Evolutionary conservation across 2,888 invertebrate genomes (phyloP).

Genomic region (Yponomeuta sedellus): DNA sequence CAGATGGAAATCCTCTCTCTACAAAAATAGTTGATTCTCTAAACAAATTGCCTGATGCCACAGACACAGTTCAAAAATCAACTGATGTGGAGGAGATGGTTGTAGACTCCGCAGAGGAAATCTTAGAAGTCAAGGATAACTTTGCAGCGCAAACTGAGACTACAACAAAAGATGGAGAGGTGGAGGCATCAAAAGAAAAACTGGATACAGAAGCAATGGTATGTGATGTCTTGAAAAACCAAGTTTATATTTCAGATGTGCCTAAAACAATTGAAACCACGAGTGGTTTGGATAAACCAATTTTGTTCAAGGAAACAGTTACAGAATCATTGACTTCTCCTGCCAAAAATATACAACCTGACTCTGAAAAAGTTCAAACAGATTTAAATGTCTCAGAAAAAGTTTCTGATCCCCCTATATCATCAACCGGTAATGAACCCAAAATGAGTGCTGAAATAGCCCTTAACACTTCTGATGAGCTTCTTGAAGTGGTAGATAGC

Average conservation of each 20-base stretch:
- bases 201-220: neutral
- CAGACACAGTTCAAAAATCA: neutral
- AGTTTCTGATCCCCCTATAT: neutral
- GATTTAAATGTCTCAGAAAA: neutral
- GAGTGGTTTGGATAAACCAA: neutral
- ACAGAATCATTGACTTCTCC: too few species aligned
- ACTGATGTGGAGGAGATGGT: neutral
- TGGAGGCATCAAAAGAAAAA: neutral
- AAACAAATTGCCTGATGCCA: neutral
- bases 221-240: neutral
- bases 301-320: too few species aligned
- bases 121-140: neutral
- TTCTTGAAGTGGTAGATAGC: too few species aligned
- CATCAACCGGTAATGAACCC: too few species aligned
- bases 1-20: neutral
- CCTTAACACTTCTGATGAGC: too few species aligned
- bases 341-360: neutral
- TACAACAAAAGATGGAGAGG: neutral
- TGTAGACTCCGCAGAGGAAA: neutral
- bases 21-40: too few species aligned
- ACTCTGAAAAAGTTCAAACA: neutral
- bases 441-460: neutral
- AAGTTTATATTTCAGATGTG: neutral
- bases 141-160: neutral
- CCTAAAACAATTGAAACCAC: neutral